Evolutionary conservation across 30 jellyfish, hydroid and myxozoan genomes (phyloP).

Genomic region (Phacellophora camtschatica): DNA sequence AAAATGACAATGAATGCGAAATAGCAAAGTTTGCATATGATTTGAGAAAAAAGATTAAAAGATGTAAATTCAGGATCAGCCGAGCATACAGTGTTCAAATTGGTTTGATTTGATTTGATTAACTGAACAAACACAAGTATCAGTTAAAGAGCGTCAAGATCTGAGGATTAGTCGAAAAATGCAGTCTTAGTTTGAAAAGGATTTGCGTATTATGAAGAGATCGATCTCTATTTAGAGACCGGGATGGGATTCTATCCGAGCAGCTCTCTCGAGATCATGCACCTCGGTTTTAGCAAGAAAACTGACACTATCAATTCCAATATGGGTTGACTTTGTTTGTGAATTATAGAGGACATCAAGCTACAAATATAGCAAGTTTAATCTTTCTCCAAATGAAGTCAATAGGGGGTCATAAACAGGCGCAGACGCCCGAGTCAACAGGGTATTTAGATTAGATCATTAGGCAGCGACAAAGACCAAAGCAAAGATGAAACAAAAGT

Average conservation of each 20-base stretch:
- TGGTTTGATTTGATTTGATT: constrained; percentile 42
- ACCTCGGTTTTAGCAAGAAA: constrained; percentile 36
- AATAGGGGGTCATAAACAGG: no score
- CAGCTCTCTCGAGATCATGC: constrained; percentile 44
- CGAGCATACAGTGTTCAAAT: constrained; percentile 13
- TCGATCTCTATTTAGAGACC: constrained; percentile 55
- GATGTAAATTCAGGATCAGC: constrained; percentile 4
- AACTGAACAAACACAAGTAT: constrained; percentile 46
- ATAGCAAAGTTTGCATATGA: constrained; percentile 1
- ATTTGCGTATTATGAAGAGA: constrained; percentile 50
- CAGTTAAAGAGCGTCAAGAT: constrained; percentile 71
- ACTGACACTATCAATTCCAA: constrained; percentile 35
- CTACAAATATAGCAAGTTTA: constrained; percentile 23
- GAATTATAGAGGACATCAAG: constrained; percentile 44
- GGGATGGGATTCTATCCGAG: constrained; percentile 50
- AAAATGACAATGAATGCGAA: no score
- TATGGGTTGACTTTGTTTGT: constrained; percentile 43
- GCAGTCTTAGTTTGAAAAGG: constrained; percentile 50
- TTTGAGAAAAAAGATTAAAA: constrained; percentile 24
- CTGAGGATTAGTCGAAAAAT: constrained; percentile 48
- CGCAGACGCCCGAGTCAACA: no score
- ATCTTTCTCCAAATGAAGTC: no score
- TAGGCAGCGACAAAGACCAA: no score
- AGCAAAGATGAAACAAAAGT: no score
- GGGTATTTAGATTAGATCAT: no score